Conservation (phyloP, 2,797 vertebrate genomes). For the Podarcis lilfordi region DNA sequence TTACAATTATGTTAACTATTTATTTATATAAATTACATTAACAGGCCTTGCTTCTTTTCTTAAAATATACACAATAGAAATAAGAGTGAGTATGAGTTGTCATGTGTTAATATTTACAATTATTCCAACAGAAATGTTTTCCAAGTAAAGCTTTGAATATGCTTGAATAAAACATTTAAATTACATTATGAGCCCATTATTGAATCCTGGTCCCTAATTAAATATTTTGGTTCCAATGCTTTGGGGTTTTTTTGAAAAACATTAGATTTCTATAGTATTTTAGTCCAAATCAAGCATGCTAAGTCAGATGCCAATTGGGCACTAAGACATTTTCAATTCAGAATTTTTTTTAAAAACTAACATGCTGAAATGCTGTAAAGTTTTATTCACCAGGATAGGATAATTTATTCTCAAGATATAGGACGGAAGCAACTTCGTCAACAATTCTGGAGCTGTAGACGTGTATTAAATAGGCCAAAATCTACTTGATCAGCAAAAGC, state of each 20-base stretch:
- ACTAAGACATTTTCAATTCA: not conserved
- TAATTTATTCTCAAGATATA: not conserved
- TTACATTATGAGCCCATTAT: not conserved
- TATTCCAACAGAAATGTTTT: not conserved
- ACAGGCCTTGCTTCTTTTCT: not conserved
- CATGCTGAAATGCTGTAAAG: not conserved
- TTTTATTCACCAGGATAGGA: not conserved
- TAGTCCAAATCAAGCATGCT: not conserved
- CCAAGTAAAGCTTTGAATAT: not conserved
- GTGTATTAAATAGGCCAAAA: slow-evolving; percentile 1
- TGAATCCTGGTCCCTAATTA: not conserved
- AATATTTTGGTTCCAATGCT: not conserved
- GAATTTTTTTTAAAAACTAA: not conserved
- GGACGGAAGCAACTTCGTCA: not conserved
- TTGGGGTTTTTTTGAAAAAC: not conserved
- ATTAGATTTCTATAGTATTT: not conserved
- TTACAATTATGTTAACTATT: too few relatives aligned
- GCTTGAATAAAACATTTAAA: not conserved
- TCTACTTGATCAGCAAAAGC: not conserved
- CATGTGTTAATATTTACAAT: too few relatives aligned
- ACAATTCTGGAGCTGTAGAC: not conserved
- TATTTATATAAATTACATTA: not conserved
- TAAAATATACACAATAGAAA: not conserved
- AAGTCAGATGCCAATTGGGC: not conserved
- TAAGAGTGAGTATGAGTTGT: too few relatives aligned